Evolutionary conservation across 2,888 invertebrate species (phyloP).

Genomic region (Patella pellucida): DNA sequence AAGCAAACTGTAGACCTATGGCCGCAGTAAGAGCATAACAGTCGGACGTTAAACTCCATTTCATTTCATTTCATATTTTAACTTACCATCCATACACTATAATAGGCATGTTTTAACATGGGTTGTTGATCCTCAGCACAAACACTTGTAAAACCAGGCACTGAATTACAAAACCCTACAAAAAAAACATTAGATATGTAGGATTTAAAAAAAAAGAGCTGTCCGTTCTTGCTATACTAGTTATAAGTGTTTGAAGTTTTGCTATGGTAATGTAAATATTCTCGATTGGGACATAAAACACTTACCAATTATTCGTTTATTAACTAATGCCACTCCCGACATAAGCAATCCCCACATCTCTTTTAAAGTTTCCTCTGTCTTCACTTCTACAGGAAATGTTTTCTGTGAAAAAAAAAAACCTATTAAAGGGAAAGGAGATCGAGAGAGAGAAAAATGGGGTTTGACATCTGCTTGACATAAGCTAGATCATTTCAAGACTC

Average conservation of each 20-base stretch:
- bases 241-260: too few species aligned
- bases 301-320: slow-evolving; percentile 54
- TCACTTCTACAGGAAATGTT: slow-evolving; percentile 6
- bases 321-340: slow-evolving; percentile 39
- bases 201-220: too few species aligned
- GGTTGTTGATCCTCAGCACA: slow-evolving; percentile 44
- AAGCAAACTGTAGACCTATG: too few species aligned
- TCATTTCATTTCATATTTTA: too few species aligned
- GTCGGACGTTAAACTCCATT: too few species aligned
- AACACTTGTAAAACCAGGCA: slow-evolving; percentile 54
- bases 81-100: slow-evolving; percentile 65
- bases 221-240: too few species aligned
- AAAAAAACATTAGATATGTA: slow-evolving; percentile 9
- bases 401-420: slow-evolving; percentile 11
- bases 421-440: slow-evolving; percentile 9
- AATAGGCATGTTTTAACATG: slow-evolving; percentile 55
- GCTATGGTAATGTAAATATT: too few species aligned
- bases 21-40: too few species aligned
- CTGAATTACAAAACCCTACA: slow-evolving; percentile 55
- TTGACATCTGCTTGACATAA: too few species aligned
- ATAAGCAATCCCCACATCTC: slow-evolving; percentile 48
- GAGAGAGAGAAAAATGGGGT: neutral
- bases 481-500: too few species aligned
- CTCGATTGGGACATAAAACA: neutral
- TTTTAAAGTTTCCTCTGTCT: slow-evolving; percentile 38